Evolutionary conservation across 2,888 invertebrate genomes (phyloP), one percentile per base, ranked within the genome.

Genomic region (Leptothorax acervorum): DNA sequence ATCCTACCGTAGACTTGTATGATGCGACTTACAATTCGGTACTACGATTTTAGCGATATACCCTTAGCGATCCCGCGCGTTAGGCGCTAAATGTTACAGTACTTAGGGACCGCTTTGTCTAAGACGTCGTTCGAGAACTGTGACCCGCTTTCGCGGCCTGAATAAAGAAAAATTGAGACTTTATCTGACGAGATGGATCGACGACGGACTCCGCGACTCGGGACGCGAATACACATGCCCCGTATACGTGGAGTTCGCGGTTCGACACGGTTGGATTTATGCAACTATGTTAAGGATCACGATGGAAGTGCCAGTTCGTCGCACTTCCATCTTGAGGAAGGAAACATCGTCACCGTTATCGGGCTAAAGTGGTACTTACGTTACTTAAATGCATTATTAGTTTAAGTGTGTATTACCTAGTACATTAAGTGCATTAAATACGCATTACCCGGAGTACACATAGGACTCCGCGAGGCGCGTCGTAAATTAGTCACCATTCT

Each of bases 81-180:
- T 79, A 70, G 18, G 11, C 23, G 11, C 18, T 31, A n/a, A 48
- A 63, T 8, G 71, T 79, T 60, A 48, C 48, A 48, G 23, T 48
- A 53, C 63, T 63, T 76, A 48, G 71, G 71, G 60, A 70, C 23
- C 60, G 18, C 71, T 57, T 79, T 71, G 79, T 79, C 79, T 79
- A 79, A 57, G 57, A 31, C 23, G 6, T 70, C 78, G 35, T n/a
- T 48, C 71, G 48, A 71, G 60, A 71, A 57, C 39, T 28, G 70
- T 35, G 78, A 60, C 79, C 79, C 79, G 79, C 71, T 79, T 79
- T 79, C 79, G 48, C 71, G 55, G 78, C 48, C 35, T 48, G 57
- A 71, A 79, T 79, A 79, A 60, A 42, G 71, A 79, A 79, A 79
- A 79, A 79, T 79, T 60, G 18, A 48, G 57, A 60, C 57, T 60